These are phyloP conservation scores for Nasonia vitripennis DNA, from an alignment of 1,140 invertebrate genomes.

Conservation along the genomic window DNA sequence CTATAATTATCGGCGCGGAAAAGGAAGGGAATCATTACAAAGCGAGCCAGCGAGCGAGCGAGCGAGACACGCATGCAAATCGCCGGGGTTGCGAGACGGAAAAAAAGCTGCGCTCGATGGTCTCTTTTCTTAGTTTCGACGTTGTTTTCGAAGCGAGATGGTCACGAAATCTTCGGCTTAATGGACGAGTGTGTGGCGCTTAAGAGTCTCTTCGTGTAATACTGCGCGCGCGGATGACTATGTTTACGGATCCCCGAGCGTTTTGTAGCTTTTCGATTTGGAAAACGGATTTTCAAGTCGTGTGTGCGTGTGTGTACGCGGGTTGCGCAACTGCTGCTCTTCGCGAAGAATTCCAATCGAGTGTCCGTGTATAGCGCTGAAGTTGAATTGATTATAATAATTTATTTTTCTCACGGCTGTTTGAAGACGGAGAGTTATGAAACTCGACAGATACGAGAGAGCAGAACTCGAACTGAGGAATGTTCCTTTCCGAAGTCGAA, in stretches of 20 bases:
- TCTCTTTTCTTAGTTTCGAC: background rate
- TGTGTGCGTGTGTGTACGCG: too few relatives aligned
- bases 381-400: background rate
- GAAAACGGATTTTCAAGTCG: background rate
- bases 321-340: background rate
- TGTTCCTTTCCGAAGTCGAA: too few relatives aligned
- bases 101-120: background rate
- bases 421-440: too few relatives aligned
- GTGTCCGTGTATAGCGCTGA: background rate
- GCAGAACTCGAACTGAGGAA: too few relatives aligned
- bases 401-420: background rate
- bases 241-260: background rate
- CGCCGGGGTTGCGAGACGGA: background rate
- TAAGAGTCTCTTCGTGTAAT: constrained; percentile 13
- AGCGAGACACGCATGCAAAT: constrained; percentile 40
- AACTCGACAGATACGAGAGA: too few relatives aligned
- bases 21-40: constrained; percentile 38
- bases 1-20: constrained; percentile 36
- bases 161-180: background rate
- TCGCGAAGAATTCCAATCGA: background rate
- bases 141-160: background rate
- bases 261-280: background rate
- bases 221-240: background rate
- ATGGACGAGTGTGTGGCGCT: background rate
- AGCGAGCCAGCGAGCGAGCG: constrained; percentile 5